Base-by-base conservation (phyloP, 1,140 invertebrate species). In the Drosophila jambulina region DNA sequence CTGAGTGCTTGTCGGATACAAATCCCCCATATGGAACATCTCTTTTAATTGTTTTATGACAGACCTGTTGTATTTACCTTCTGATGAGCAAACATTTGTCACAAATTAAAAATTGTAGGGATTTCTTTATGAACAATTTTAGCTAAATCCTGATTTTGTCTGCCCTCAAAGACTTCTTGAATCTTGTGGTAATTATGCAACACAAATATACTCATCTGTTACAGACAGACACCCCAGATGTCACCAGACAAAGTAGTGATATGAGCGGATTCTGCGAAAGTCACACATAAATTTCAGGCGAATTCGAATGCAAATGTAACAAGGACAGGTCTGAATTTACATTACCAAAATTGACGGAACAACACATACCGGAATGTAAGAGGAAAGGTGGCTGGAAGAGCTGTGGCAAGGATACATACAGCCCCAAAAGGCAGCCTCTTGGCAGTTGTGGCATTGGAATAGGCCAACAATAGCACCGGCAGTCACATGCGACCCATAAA, bases 301-400 rank as follows among this genome's bases (percentile, higher is more conserved):
- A 80, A 80, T 51, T 46, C 53, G 49, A 68, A 80, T 80, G 78
- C 70, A 80, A 80, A 75, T 80, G 69, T 62, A 80, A 80, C 76
- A 80, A 68, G 63, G 53, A 80, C 62, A 80, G 60, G 69, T 67
- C 76, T 32, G 76, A 80, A 60, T 80, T 79, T 79, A 80, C 77
- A 80, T 79, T 80, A 80, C 61, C 75, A 53, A 79, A 78, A 79
- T 74, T 80, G 67, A 79, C 76, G 78, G 59, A 72, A 79, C 53
- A 43, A 46, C 72, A 68, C 63, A 76, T 12, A 21, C 34, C 34
- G 6, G 32, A 17, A 54, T 42, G 17, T 19, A 27, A 38, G 42
- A 17, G 29, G 21, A 43, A 34, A 68, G 54, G 57, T 46, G 61
- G 51, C 38, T 54, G 38, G 36, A 79, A 79, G 49, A 80, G 70